Percentiles rank a stretch among this genome's conserved stretches.
phyloP scores from a whole-genome alignment of 2,888 invertebrate species.

The Microchrysa polita region DNA sequence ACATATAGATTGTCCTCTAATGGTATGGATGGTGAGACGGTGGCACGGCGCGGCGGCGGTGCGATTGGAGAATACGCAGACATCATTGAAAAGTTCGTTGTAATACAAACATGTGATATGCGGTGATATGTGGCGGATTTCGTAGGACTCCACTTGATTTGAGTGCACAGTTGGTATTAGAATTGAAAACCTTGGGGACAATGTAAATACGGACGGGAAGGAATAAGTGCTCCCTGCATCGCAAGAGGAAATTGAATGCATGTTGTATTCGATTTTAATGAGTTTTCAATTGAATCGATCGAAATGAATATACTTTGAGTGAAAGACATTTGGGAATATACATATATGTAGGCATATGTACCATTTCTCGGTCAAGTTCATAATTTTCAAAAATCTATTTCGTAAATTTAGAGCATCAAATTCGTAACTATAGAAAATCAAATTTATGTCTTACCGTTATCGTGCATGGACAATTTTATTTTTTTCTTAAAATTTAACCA shows the following conservation, averaged over 20 bases:
- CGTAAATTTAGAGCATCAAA: too few relatives aligned
- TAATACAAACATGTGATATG: background rate
- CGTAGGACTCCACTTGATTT: background rate
- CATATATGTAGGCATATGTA: too few relatives aligned
- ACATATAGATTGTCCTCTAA: too few relatives aligned
- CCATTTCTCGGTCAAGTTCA: too few relatives aligned
- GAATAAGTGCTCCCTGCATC: background rate
- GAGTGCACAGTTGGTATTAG: background rate
- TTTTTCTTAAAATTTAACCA: too few relatives aligned
- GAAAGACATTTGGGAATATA: too few relatives aligned
- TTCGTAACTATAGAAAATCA: too few relatives aligned
- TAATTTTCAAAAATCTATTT: too few relatives aligned
- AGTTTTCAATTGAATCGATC: conserved; percentile 19
- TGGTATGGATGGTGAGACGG: too few relatives aligned
- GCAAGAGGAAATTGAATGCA: conserved; percentile 1
- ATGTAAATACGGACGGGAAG: background rate
- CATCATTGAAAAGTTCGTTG: background rate
- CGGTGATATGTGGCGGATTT: conserved; percentile 9
- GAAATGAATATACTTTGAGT: background rate
- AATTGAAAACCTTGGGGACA: background rate
- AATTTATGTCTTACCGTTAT: too few relatives aligned
- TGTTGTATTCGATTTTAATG: conserved; percentile 19
- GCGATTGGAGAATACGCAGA: background rate
- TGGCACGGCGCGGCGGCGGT: too few relatives aligned
- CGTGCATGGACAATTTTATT: too few relatives aligned